A percentile compares a stretch with the other conserved stretches of the same genome.
These are phyloP conservation scores for Mesembrinibis cayennensis DNA, from an alignment of 2,113 vertebrate genomes.

Conservation along the genomic window DNA sequence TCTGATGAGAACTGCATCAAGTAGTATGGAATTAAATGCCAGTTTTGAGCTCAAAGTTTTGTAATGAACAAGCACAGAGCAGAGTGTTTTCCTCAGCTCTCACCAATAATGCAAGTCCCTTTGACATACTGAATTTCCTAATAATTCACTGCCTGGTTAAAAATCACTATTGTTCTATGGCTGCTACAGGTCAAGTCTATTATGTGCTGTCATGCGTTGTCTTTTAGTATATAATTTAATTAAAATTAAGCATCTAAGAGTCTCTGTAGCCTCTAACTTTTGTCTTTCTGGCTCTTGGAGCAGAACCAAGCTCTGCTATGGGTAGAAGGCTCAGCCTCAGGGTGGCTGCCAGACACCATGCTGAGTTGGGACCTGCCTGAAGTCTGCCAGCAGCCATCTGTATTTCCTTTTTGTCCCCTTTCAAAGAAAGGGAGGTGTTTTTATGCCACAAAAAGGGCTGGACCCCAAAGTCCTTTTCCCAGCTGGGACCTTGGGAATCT, in stretches of 20 bases:
- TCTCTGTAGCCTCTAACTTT: not conserved
- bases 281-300: not conserved
- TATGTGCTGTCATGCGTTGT: not conserved
- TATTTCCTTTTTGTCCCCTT: not conserved
- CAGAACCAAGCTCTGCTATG: not conserved
- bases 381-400: not conserved
- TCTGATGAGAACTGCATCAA: not conserved
- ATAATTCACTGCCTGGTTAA: not conserved
- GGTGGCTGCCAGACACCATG: not conserved
- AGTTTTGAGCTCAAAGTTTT: not conserved
- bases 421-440: not conserved
- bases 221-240: not conserved
- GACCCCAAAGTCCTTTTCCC: not conserved
- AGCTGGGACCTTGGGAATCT: not conserved
- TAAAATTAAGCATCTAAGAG: not conserved
- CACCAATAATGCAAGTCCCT: not conserved
- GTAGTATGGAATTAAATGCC: not conserved
- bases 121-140: not conserved
- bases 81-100: not conserved
- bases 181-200: not conserved
- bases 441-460: not conserved
- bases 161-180: not conserved
- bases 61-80: not conserved
- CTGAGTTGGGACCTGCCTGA: not conserved
- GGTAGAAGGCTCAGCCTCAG: not conserved